phyloP scores from a whole-genome alignment of 2,113 vertebrate genomes.

The Calypte anna region DNA sequence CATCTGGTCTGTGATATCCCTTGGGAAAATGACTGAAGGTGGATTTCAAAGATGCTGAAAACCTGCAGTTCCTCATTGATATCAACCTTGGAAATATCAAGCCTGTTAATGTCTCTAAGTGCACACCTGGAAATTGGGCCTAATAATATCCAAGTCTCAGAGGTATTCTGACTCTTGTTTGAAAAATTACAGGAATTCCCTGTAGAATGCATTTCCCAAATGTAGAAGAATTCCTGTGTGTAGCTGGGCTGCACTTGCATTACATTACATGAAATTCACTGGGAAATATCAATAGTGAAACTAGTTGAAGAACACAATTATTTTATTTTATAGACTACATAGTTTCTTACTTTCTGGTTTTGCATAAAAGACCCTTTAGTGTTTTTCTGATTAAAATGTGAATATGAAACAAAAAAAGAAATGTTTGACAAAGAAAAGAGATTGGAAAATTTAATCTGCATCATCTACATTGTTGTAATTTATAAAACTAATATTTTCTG shows the following conservation, averaged over 20 bases:
- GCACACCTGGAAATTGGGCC: not conserved
- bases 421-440: not conserved
- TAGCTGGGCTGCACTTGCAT: not conserved
- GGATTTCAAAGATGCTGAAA: slow-evolving; percentile 34
- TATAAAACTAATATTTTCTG: not conserved
- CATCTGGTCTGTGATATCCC: not conserved
- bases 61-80: not conserved
- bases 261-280: not conserved
- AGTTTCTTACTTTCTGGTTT: not conserved
- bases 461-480: not conserved
- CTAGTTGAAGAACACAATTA: not conserved
- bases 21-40: not conserved
- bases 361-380: not conserved
- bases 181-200: not conserved
- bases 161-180: not conserved
- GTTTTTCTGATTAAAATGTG: not conserved
- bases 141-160: not conserved
- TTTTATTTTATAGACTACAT: not conserved
- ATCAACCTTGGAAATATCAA: slow-evolving; percentile 7
- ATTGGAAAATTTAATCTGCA: not conserved
- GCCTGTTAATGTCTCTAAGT: not conserved
- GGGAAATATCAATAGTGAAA: not conserved
- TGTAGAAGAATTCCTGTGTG: not conserved
- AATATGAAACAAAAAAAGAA: not conserved
- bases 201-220: not conserved